Evolutionary conservation across 2,888 invertebrate species (phyloP), one percentile per base, ranked within the genome.

Genomic region (Lypha dubia): DNA sequence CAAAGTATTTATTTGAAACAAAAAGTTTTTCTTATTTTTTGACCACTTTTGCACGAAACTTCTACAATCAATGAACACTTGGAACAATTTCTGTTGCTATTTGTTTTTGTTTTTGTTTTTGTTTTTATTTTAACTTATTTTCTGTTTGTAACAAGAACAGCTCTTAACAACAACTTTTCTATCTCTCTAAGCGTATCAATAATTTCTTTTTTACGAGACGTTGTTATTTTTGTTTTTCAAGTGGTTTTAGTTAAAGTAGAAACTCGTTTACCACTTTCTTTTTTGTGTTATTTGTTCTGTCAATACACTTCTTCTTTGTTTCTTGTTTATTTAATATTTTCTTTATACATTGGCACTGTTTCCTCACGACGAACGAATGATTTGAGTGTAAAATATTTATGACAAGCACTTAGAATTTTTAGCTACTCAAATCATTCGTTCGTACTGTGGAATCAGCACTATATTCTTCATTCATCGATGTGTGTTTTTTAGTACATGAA

Each of bases 121-220:
- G 32, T n/a, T n/a, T n/a, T n/a, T n/a, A n/a, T n/a, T n/a, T n/a
- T n/a, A n/a, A n/a, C n/a, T n/a, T n/a, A n/a, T n/a, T n/a, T n/a
- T n/a, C 24, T 17, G 7, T 60, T 62, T 65, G 6, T 17, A 32
- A 20, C 17, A 49, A 20, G 13, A 77, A 68, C 38, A n/a, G 38
- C 60, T 49, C 60, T 77, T 60, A 35, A 49, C 46, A 24, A 51
- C 44, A 44, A 62, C 44, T 77, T 77, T 51, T 51, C 20, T 68
- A 68, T 58, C 46, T 73, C 17, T 63, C 56, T 35, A 56, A 73
- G 28, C 28, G 32, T 58, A 65, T 49, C 63, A 71, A 56, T 38
- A 62, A 15, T 35, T 24, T 56, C n/a, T n/a, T 51, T 46, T 32
- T 49, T 17, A 7, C 9, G 38, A 13, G 44, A 8, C 22, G 46